Evolutionary conservation across 2,113 vertebrate genomes (phyloP), one percentile per base, ranked within the genome.

Genomic region (Tragelaphus scriptus): DNA sequence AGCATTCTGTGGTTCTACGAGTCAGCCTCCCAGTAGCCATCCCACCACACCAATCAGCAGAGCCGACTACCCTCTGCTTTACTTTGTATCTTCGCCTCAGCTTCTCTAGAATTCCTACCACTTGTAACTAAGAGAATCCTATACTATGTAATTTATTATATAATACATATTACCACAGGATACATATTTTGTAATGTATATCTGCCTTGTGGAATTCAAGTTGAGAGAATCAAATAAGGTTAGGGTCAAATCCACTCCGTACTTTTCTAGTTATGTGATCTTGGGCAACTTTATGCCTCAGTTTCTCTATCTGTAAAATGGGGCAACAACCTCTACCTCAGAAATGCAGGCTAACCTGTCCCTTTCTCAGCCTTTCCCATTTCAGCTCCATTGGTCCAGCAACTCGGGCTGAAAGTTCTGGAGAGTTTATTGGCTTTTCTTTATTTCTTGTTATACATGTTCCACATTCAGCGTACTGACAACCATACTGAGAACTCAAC

Each of bases 221-320:
- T 3, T 55, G 80, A 53, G 17, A 82, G 30, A 82, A 53, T 23
- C 10, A 53, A 21, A 55, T 55, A n/a, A n/a, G 30, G 17, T 40
- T 51, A 90, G 44, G 32, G 26, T 61, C 65, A 63, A 40, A 53
- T 36, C 30, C 77, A 89, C 86, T 89, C 40, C 0, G 13, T 56
- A 23, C 88, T 88, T 81, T 80, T 47, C 85, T 88, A 55, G n/a
- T 86, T 55, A 11, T 21, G 2, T 28, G 56, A 91, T 58, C 44
- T 86, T 28, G 49, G 82, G n/a, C 6, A 82, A 84, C 36, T 44
- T 13, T 40, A 77, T 7, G 25, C 36, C 30, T 90, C 49, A 61
- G 16, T 77, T 89, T 96, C 85, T 30, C 65, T 28, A n/a, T 84
- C 63, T 88, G 25, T 91, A 61, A 91, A 86, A 55, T n/a, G 49